Base-by-base conservation (phyloP, 2,888 invertebrate species). In the Nycteola revayana region DNA sequence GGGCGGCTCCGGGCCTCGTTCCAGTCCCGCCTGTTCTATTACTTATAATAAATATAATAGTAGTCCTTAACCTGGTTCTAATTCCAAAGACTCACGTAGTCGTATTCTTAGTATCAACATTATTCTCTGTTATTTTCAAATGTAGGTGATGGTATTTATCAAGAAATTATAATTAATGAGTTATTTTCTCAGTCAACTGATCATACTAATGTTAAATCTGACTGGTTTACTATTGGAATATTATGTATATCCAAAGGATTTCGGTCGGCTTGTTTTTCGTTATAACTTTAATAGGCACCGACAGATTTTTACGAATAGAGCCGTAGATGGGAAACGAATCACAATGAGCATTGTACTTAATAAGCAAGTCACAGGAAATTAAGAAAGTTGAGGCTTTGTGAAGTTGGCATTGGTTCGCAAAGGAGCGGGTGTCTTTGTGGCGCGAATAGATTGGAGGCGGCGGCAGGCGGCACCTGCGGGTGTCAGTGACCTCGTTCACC, bases 401-500 rank as follows among this genome's bases (percentile, higher is more conserved):
- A 49, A 33, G 34, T 41, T 17, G 32, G 42, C 34, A 36, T 36
- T 38, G 37, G 45, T 42, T 33, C 14, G 25, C 26, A 40, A 14
- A 5, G 14, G 28, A 39, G n/a, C 32, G 49, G 40, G 42, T 41
- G 45, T 46, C 49, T 55, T 58, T 44, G 42, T 51, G 56, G 60
- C 50, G 54, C 45, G 51, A 49, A 49, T 43, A 30, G 34, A 45
- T 31, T 32, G 34, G 42, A 47, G 42, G 49, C 49, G 48, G 47
- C 39, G 52, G 59, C 55, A 55, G 55, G 59, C 40, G 42, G 59
- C 78, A 75, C 74, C 78, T 78, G 75, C 71, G 60, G 53, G 65
- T 65, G 85, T 82, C 84, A 72, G 55, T 76, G 85, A 86, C 80
- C 86, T 57, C 68, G 56, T 64, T 78, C 87, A 86, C 86, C 85